A percentile compares a stretch with the other conserved stretches of the same genome.
Evolutionary conservation across 2,888 invertebrate genomes (phyloP).

Genomic region (Ophioninae sp.): DNA sequence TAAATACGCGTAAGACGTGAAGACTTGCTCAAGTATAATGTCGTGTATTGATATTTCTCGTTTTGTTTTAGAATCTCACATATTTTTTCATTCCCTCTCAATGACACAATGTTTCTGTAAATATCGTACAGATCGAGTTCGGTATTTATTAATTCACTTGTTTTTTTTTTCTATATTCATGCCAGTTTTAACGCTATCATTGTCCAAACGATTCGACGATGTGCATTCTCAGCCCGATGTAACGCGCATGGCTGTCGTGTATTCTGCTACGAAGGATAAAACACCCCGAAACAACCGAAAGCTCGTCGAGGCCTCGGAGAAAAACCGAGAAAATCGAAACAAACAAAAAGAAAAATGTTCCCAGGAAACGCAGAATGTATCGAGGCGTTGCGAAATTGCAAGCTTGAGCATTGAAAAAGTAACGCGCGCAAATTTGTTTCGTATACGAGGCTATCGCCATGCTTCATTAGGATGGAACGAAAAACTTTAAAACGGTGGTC

Average conservation of each 20-base stretch:
- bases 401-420: background rate
- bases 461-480: background rate
- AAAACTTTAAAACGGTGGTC: background rate
- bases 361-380: background rate
- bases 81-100: conserved; percentile 29
- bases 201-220: conserved; percentile 13
- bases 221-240: background rate
- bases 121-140: conserved; percentile 31
- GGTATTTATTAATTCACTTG: conserved; percentile 18
- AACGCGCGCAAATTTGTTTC: background rate
- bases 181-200: background rate
- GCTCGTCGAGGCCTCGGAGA: background rate
- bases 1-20: conserved; percentile 49
- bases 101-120: conserved; percentile 35
- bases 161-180: conserved; percentile 3
- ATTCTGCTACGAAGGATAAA: background rate
- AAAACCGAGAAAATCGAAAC: background rate
- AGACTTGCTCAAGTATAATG: conserved; percentile 37
- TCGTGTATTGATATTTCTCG: conserved; percentile 40
- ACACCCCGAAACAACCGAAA: background rate
- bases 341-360: background rate
- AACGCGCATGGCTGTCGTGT: conserved; percentile 11
- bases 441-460: background rate
- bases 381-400: background rate
- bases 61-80: conserved; percentile 48